Evolutionary conservation across 1,140 invertebrate species (phyloP).

Genomic region (Aphelenchoides fujianensis): DNA sequence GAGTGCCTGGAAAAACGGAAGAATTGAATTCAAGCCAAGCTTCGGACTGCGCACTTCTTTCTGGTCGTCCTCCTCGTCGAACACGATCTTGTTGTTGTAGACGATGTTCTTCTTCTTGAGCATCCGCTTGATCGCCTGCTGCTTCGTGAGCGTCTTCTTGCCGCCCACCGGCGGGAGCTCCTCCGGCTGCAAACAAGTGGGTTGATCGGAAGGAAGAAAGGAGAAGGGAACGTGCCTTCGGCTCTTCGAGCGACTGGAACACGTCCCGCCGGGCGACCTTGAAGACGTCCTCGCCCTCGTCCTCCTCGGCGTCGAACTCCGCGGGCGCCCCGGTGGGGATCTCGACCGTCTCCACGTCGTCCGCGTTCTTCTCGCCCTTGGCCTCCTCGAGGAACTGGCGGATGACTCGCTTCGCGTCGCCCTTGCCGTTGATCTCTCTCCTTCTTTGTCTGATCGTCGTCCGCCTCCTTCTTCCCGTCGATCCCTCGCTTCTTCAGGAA

Average conservation of each 20-base stretch:
- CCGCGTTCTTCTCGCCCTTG: neutral
- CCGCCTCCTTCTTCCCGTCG: neutral
- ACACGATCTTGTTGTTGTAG: constrained; percentile 42
- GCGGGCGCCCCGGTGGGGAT: neutral
- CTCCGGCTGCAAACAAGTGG: constrained; percentile 31
- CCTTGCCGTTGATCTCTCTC: neutral
- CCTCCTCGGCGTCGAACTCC: constrained; percentile 23
- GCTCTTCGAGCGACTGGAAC: constrained; percentile 36
- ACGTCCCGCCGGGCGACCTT: constrained; percentile 49
- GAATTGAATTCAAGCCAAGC: neutral
- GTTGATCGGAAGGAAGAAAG: constrained; percentile 19
- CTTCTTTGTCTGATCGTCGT: constrained; percentile 8
- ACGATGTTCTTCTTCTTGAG: constrained; percentile 36
- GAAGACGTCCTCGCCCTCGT: constrained; percentile 42
- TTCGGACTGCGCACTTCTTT: constrained; percentile 12
- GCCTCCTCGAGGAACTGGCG: neutral
- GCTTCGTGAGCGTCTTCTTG: constrained; percentile 49
- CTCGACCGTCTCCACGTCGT: constrained; percentile 23
- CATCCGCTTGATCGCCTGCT: constrained; percentile 43
- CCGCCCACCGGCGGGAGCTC: constrained; percentile 28
- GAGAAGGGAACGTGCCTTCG: constrained; percentile 23
- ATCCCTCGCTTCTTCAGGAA: constrained; percentile 39
- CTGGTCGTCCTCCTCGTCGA: constrained; percentile 46
- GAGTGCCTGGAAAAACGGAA: neutral
- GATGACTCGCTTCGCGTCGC: neutral